Conservation (phyloP, 2,113 vertebrate species). For the Dascyllus trimaculatus region DNA sequence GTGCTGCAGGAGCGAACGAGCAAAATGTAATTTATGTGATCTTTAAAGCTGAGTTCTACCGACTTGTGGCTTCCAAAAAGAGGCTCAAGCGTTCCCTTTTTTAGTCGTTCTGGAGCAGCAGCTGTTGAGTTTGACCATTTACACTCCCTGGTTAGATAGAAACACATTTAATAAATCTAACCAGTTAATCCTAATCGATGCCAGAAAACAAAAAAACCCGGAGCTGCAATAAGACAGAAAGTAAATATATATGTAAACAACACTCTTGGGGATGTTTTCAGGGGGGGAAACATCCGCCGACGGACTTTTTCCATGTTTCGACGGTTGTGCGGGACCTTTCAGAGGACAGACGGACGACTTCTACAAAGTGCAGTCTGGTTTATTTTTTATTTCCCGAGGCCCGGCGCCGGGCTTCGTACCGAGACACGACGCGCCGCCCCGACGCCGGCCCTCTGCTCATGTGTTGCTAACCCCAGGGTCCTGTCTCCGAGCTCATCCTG, state of each 20-base stretch:
- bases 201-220: slow-evolving; percentile 35
- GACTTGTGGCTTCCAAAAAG: background rate
- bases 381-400: slow-evolving; percentile 7
- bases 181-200: slow-evolving; percentile 3
- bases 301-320: background rate
- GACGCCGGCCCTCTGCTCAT: slow-evolving; percentile 32
- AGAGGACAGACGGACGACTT: slow-evolving; percentile 27
- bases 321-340: slow-evolving; percentile 16
- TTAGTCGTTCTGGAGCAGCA: background rate
- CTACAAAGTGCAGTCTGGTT: slow-evolving; percentile 46
- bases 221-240: slow-evolving; percentile 57
- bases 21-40: slow-evolving; percentile 4
- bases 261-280: slow-evolving; percentile 26
- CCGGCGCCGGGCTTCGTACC: slow-evolving; percentile 25
- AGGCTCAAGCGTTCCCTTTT: background rate
- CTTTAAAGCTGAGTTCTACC: too few relatives aligned
- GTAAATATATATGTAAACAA: slow-evolving; percentile 9
- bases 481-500: slow-evolving; percentile 31
- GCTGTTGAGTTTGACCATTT: background rate
- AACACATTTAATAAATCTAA: slow-evolving; percentile 4
- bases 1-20: background rate
- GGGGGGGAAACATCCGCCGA: background rate
- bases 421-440: slow-evolving; percentile 15
- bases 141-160: background rate
- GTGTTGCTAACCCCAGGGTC: slow-evolving; percentile 6